Evolutionary conservation across 2,797 vertebrate species (phyloP), one percentile per base, ranked within the genome.

Genomic region (Channallabes apus): DNA sequence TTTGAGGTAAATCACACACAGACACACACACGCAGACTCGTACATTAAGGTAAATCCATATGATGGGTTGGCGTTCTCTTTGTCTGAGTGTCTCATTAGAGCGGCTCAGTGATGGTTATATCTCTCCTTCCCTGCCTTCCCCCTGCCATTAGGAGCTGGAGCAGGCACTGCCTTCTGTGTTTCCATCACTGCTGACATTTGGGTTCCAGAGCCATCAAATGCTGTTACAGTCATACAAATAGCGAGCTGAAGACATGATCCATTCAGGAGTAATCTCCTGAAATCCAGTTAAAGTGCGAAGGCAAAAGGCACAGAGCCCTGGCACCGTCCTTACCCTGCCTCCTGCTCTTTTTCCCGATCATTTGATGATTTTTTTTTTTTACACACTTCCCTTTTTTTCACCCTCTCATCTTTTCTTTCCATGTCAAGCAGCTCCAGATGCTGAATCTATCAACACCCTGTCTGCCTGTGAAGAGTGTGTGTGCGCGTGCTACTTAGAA

Each of bases 391-490:
- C 54, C 80, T 80, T 86, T 87, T 88, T 90, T 87, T 24, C 27
- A 77, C 80, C 88, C 86, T 91, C 6, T 69, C 84, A 80, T 82
- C 82, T 82, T 88, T 87, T 89, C 62, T 83, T 87, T 91, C 90
- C 93, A 92, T 93, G 93, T 94, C 93, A 94, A 92, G 92, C 92
- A 92, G 94, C 90, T 94, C 93, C 94, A 95, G 94, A 95, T 96
- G 94, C 94, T 94, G 94, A 93, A 94, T 95, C 95, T 94, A 95
- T 95, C 94, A 96, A 94, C 95, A 95, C 94, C 93, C 94, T 92
- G 90, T 94, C 93, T 92, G 94, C 91, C 92, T 94, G 93, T 91
- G 90, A 94, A 90, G 71, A 88, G 86, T 76, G 80, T 84, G 85
- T 77, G 83, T 61, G 82, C 1, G 72, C 8, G 20, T 82, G 79